phyloP scores from a whole-genome alignment of 2,797 vertebrate genomes.

The Poliocrania exsul region DNA sequence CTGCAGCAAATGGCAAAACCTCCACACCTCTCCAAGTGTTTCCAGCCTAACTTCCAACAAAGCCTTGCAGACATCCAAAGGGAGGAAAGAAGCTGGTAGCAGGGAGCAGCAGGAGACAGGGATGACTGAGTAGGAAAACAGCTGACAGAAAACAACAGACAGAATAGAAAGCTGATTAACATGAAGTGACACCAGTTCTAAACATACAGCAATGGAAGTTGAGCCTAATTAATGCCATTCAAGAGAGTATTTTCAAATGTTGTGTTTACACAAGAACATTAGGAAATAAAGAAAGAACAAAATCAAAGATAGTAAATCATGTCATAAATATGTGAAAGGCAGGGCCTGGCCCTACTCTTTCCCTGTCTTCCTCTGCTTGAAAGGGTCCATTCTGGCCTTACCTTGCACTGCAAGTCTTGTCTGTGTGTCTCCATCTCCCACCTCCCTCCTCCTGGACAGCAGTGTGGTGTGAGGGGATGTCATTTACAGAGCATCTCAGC shows the following conservation, averaged over 20 bases:
- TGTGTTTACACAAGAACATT: neutral
- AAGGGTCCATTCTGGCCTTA: neutral
- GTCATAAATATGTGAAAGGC: neutral
- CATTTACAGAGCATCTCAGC: neutral
- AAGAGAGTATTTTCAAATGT: neutral
- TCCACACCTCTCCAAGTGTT: neutral
- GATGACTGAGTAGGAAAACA: neutral
- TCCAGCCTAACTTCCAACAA: neutral
- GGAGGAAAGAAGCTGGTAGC: neutral
- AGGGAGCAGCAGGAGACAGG: neutral
- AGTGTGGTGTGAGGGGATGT: too few species aligned
- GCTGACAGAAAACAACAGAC: neutral
- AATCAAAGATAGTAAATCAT: neutral
- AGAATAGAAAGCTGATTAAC: neutral
- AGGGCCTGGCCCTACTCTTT: neutral
- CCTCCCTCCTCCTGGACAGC: neutral
- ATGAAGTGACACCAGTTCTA: neutral
- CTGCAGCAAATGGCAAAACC: neutral
- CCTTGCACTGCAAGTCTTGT: neutral
- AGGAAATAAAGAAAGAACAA: neutral
- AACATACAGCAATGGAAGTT: neutral
- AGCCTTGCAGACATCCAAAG: neutral
- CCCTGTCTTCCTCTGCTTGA: neutral
- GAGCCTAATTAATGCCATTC: neutral
- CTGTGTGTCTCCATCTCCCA: neutral